Evolutionary conservation across 2,797 vertebrate species (phyloP).

Genomic region (Varecia variegata): DNA sequence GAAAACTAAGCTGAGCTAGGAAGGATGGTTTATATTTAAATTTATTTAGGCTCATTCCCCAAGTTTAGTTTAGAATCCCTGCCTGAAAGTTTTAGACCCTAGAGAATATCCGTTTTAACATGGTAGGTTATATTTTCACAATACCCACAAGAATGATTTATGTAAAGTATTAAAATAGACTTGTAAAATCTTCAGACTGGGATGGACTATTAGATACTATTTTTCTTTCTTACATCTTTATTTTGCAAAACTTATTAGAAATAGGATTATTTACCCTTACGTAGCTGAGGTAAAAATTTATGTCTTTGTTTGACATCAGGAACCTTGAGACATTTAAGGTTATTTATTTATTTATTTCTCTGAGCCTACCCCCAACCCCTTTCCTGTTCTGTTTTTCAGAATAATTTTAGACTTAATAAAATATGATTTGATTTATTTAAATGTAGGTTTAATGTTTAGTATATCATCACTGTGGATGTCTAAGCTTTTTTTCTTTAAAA

Average conservation of each 20-base stretch:
- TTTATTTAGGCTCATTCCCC: background rate
- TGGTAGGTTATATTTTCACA: constrained; percentile 1
- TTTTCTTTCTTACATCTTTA: constrained; percentile 13
- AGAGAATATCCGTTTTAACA: constrained; percentile 20
- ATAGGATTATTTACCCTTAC: background rate
- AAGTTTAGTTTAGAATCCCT: constrained; percentile 22
- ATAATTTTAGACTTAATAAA: background rate
- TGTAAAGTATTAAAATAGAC: background rate
- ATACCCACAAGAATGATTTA: background rate
- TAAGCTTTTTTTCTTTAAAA: background rate
- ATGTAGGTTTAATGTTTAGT: background rate
- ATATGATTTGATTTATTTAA: background rate
- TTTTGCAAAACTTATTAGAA: constrained; percentile 5
- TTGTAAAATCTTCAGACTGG: background rate
- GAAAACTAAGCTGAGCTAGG: background rate
- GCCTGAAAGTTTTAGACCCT: constrained; percentile 1
- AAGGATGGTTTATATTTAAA: constrained; percentile 28
- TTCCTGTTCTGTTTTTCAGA: constrained; percentile 20
- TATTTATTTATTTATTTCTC: too few relatives aligned
- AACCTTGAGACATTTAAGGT: background rate
- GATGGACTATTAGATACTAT: background rate
- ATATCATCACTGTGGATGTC: background rate
- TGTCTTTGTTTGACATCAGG: background rate
- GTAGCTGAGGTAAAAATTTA: background rate
- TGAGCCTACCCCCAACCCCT: background rate